Evolutionary conservation across 2,888 invertebrate genomes (phyloP), one percentile per base, ranked within the genome.

Genomic region (Meta bourneti): DNA sequence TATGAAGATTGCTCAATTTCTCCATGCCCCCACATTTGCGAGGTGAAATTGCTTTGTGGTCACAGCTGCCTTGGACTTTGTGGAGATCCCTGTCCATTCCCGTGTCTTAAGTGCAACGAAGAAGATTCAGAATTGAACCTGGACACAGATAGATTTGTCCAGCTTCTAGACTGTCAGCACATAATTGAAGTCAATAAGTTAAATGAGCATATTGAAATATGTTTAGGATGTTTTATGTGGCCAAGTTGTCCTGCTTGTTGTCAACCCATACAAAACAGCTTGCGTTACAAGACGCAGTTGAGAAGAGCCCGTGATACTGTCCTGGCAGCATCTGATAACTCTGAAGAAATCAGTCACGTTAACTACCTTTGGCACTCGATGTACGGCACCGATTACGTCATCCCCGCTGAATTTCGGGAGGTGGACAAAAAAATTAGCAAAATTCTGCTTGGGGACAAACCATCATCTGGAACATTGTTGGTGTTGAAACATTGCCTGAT

Each of bases 11-110:
- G 95, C 91, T 94, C 95, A 74, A 93, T 95, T 34, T 93, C 93
- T 6, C 93, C 94, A 0, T 95, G 95, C 84, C 87, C 94, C 49
- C 93, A 94, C 78, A 94, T 94, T 6, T 95, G 95, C 92, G 84
- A 13, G 11, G 94, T 94, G 92, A 92, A 70, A 8, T 94, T 95
- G 4, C 85, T 93, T 69, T 97, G 97, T 95, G 95, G 95, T 0
- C 97, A 97, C 95, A 94, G 94, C 20, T 97, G 97, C 95, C 95
- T 96, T 94, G 97, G 97, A 9, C 95, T 97, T 83, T 97, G 97
- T 95, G 97, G 97, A 16, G 97, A 97, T 94, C 95, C 95, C 8
- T 97, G 97, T 94, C 96, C 96, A 16, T 94, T 94, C 69, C 94
- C 96, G 80, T 97, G 97, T 95, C 94, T 95, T 20, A 79, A 94